phyloP scores from a whole-genome alignment of 2,797 vertebrate species.

The Melanogrammus aeglefinus region DNA sequence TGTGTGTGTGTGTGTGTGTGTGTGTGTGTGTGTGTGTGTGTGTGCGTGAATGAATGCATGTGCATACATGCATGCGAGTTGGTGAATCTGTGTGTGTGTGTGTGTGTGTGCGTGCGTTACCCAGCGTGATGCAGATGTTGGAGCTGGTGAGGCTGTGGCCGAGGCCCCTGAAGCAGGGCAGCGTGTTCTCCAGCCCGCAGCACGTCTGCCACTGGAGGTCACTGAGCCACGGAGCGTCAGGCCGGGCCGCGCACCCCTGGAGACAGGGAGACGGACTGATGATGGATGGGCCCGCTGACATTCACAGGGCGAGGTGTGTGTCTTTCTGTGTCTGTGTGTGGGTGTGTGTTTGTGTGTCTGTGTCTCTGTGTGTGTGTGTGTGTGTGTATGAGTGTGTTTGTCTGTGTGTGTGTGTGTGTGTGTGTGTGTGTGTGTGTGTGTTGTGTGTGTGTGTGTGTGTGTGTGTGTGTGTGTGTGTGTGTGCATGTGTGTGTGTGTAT shows the following conservation, averaged over 20 bases:
- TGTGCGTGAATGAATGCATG: not conserved
- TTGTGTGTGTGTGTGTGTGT: too few species aligned
- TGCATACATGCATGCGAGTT: not conserved
- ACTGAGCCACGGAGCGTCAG: conserved; percentile 71
- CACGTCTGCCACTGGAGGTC: conserved; percentile 72
- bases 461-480: too few species aligned
- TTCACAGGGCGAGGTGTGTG: not conserved
- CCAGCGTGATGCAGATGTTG: conserved; percentile 46
- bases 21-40: too few species aligned
- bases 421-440: too few species aligned
- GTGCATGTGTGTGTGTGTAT: too few species aligned
- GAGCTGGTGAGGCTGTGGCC: conserved; percentile 59
- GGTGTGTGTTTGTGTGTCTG: too few species aligned
- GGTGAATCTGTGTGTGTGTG: too few species aligned
- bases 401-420: too few species aligned
- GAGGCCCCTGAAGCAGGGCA: conserved; percentile 77
- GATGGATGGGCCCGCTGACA: not conserved
- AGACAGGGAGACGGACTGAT: conserved; percentile 18
- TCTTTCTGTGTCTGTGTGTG: too few species aligned
- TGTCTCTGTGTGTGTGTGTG: too few species aligned
- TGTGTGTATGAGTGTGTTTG: too few species aligned
- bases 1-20: too few species aligned
- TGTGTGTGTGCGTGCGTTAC: conserved; percentile 25
- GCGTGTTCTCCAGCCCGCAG: conserved; percentile 74
- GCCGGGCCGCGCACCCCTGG: conserved; percentile 65